phyloP scores from a whole-genome alignment of 2,797 vertebrate genomes.

The Falco biarmicus region DNA sequence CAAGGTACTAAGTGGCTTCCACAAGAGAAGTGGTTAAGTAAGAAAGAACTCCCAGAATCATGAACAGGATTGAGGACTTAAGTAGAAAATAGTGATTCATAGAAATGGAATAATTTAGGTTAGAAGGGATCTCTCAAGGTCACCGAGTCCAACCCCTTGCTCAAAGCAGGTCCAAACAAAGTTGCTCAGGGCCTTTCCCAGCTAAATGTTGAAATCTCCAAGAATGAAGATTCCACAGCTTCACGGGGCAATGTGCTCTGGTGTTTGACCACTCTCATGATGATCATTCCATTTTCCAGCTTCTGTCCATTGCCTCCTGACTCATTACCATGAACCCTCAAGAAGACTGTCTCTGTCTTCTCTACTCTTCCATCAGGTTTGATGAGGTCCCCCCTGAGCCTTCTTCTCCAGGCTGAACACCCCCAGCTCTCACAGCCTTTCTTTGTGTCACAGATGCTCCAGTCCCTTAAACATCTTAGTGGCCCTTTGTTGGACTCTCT shows the following conservation, averaged over 20 bases:
- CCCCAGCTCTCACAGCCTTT: neutral
- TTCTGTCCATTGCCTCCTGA: neutral
- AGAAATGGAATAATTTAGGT: neutral
- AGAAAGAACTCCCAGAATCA: neutral
- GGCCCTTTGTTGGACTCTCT: neutral
- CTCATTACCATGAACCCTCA: neutral
- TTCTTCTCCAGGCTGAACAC: neutral
- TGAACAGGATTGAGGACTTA: neutral
- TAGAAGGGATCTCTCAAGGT: neutral
- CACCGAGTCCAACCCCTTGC: neutral
- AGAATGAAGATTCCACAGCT: neutral
- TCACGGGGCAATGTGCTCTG: fast-evolving
- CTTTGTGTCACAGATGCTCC: neutral
- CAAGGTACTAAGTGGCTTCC: neutral
- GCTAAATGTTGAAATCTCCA: neutral
- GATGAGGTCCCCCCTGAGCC: neutral
- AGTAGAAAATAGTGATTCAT: neutral
- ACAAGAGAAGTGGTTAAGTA: neutral
- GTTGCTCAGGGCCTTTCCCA: neutral
- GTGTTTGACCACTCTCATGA: neutral
- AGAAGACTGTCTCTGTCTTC: neutral
- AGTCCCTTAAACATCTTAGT: neutral
- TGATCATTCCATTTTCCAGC: neutral
- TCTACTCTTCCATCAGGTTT: neutral
- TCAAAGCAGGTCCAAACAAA: neutral